Evolutionary conservation across 2,888 invertebrate genomes (phyloP).

Genomic region (Mellilla xanthometata): DNA sequence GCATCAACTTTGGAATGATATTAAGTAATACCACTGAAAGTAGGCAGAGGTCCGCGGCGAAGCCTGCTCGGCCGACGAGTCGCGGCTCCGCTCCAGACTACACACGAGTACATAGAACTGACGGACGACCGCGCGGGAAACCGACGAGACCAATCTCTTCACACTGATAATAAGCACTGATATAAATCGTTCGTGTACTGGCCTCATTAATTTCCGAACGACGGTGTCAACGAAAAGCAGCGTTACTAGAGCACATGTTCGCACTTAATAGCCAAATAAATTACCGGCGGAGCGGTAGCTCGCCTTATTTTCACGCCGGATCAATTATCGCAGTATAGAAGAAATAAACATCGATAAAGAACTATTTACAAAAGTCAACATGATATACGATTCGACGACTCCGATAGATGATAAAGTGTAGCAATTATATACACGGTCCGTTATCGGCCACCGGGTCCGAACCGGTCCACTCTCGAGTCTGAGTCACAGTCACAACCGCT

Average conservation of each 20-base stretch:
- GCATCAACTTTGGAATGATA: slow-evolving; percentile 73
- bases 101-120: slow-evolving; percentile 60
- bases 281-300: slow-evolving; percentile 65
- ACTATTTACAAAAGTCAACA: slow-evolving; percentile 81
- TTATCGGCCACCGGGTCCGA: slow-evolving; percentile 62
- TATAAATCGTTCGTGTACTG: slow-evolving; percentile 72
- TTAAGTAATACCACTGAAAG: slow-evolving; percentile 76
- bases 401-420: slow-evolving; percentile 59
- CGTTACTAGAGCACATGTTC: slow-evolving; percentile 78
- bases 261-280: slow-evolving; percentile 80
- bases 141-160: slow-evolving; percentile 67
- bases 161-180: slow-evolving; percentile 60
- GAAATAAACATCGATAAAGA: slow-evolving; percentile 71
- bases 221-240: slow-evolving; percentile 70
- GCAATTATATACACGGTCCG: slow-evolving; percentile 70
- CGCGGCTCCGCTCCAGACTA: no score
- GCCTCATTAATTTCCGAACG: slow-evolving; percentile 77
- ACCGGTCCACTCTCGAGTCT: slow-evolving; percentile 59
- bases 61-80: slow-evolving; percentile 41
- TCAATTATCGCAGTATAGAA: slow-evolving; percentile 67
- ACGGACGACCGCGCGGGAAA: slow-evolving; percentile 67
- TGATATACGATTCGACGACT: slow-evolving; percentile 67
- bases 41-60: slow-evolving; percentile 37
- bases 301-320: slow-evolving; percentile 69
- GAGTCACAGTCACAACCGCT: slow-evolving; percentile 63